phyloP scores from a whole-genome alignment of 2,888 invertebrate genomes.

The Opisthograptis luteolata region DNA sequence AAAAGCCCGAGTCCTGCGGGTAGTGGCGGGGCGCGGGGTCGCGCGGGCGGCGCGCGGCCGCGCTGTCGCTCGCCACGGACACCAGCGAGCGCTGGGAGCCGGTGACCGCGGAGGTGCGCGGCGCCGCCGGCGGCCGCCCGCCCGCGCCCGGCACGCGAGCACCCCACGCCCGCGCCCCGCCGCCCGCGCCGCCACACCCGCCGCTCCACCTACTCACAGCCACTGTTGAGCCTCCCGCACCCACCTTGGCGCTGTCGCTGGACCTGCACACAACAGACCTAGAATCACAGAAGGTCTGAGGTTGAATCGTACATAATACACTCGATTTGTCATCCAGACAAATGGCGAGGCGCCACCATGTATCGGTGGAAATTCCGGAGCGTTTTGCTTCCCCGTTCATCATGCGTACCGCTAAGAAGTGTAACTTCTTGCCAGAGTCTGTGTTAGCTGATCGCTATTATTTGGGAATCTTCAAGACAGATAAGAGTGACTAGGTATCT shows the following conservation, averaged over 20 bases:
- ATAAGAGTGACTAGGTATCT: no score
- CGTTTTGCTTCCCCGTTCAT: no score
- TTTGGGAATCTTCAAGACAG: no score
- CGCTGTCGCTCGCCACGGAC: constrained; percentile 81
- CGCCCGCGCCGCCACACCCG: constrained; percentile 56
- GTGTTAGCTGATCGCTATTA: no score
- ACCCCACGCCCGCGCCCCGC: constrained; percentile 47
- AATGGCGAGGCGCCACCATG: no score
- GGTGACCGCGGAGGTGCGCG: constrained; percentile 58
- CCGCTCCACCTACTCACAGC: constrained; percentile 84
- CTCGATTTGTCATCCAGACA: no score
- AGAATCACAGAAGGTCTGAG: constrained; percentile 14
- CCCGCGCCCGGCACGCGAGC: constrained; percentile 47
- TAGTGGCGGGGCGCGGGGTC: constrained; percentile 69
- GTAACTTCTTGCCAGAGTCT: no score
- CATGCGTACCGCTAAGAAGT: no score
- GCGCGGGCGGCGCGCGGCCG: constrained; percentile 73
- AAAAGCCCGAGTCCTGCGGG: constrained; percentile 76
- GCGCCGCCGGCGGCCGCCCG: constrained; percentile 62
- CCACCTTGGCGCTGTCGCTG: constrained; percentile 87
- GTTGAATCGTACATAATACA: background rate
- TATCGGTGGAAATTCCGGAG: no score
- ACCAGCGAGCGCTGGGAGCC: constrained; percentile 80
- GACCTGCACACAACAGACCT: constrained; percentile 72
- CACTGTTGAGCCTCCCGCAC: constrained; percentile 82